These are phyloP conservation scores for Choreutis nemorana DNA, from an alignment of 2,888 invertebrate genomes.

Conservation along the genomic window DNA sequence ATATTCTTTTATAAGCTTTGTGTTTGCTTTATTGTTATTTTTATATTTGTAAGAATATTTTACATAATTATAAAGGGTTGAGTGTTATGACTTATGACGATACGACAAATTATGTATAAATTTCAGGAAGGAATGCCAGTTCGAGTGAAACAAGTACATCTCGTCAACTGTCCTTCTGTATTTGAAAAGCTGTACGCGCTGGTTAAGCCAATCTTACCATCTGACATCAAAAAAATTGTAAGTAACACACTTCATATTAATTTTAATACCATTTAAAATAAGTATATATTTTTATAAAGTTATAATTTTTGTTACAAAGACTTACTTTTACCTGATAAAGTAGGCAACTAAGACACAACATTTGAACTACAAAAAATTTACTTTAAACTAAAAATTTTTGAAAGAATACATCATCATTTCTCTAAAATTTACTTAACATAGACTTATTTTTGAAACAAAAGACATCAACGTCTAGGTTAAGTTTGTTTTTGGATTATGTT, in stretches of 20 bases:
- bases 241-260: conserved; percentile 12
- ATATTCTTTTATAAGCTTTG: neutral
- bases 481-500: too few relatives aligned
- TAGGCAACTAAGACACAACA: too few relatives aligned
- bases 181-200: conserved; percentile 41
- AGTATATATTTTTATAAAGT: neutral
- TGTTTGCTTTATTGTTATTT: too few relatives aligned
- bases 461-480: too few relatives aligned
- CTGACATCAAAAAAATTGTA: conserved; percentile 36
- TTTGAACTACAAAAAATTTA: too few relatives aligned
- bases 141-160: conserved; percentile 35
- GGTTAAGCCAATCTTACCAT: conserved; percentile 36
- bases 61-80: too few relatives aligned
- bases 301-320: neutral
- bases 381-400: too few relatives aligned
- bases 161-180: conserved; percentile 40
- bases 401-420: too few relatives aligned
- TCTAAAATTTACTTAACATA: too few relatives aligned
- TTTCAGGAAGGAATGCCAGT: conserved; percentile 50
- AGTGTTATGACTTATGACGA: too few relatives aligned
- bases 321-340: conserved; percentile 1
- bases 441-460: too few relatives aligned
- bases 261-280: neutral
- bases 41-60: too few relatives aligned
- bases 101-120: neutral